Evolutionary conservation across 2,797 vertebrate genomes (phyloP), one percentile per base, ranked within the genome.

Genomic region (Aratinga solstitialis): DNA sequence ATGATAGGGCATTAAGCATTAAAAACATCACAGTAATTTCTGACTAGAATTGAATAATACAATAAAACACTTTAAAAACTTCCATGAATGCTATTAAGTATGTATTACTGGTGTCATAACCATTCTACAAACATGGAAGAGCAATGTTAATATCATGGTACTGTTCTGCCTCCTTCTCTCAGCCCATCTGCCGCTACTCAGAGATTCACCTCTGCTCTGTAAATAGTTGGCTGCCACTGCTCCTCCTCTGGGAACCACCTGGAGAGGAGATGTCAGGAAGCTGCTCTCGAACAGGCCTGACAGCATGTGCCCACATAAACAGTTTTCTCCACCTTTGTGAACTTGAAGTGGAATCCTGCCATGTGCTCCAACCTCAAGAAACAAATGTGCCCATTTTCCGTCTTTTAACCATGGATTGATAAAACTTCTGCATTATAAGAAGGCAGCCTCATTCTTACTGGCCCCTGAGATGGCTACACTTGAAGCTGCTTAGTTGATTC

Each of bases 181-280:
- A 0, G 42, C 54, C 5, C 2, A 4, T 82, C 69, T 66, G 22
- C 48, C 1, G 0, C 42, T 0, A 1, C 45, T 50, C 54, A 50
- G 5, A 81, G 65, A 12, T 34, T 27, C 23, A 3, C 26, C 2
- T 0, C 21, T 75, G 61, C n/a, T 73, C 34, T 59, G 24, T 59
- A 69, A 86, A 24, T 13, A 24, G 32, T 43, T 71, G 47, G 20
- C 43, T 4, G 1, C 21, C 6, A 3, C 48, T 67, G 59, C 78
- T 89, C 30, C 54, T 86, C 42, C 50, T 69, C 63, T 30, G 53
- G 30, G 62, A 85, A 18, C 22, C 56, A 83, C 29, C 26, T 9
- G 11, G 47, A 84, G 23, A 81, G 36, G 53, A 71, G 83, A 43
- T 63, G 34, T 27, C 81, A 75, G 42, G 50, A 38, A 75, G 58